These are phyloP conservation scores for Drosophila flavopinicola DNA, from an alignment of 2,888 invertebrate genomes.

Conservation along the genomic window DNA sequence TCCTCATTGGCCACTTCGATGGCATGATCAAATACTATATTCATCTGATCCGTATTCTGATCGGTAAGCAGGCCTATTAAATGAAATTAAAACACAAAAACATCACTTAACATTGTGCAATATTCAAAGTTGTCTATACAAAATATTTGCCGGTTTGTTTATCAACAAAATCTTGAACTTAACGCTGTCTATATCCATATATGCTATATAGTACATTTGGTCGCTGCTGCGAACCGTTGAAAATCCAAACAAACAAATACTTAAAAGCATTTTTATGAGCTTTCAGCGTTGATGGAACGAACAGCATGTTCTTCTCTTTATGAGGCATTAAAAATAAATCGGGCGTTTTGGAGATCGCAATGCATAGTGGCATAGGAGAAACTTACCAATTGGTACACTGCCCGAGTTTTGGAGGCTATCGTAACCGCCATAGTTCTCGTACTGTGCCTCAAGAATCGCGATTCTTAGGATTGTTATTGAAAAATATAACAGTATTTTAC, in stretches of 20 bases:
- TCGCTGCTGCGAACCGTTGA: conserved; percentile 22
- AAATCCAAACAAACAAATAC: conserved; percentile 70
- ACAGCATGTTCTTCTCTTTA: conserved; percentile 74
- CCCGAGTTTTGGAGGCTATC: conserved; percentile 45
- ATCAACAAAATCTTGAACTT: conserved; percentile 72
- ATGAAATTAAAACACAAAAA: neutral
- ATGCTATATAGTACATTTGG: conserved; percentile 16
- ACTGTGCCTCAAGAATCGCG: conserved; percentile 40
- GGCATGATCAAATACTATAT: conserved; percentile 80
- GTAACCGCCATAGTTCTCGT: conserved; percentile 46
- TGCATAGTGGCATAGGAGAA: conserved; percentile 22
- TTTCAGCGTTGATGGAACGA: conserved; percentile 75
- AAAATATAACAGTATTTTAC: conserved; percentile 9
- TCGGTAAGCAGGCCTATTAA: conserved; percentile 79
- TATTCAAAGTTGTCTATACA: conserved; percentile 7
- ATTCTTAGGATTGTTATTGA: conserved; percentile 21
- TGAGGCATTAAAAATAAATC: conserved; percentile 77
- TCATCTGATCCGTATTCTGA: conserved; percentile 76
- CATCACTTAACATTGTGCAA: neutral
- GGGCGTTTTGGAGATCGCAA: conserved; percentile 30
- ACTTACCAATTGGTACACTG: conserved; percentile 71
- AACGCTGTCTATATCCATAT: conserved; percentile 21
- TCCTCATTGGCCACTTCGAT: conserved; percentile 79
- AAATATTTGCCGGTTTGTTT: conserved; percentile 64
- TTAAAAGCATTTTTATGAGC: conserved; percentile 71